Base-by-base conservation (phyloP, 2,888 invertebrate genomes). In the Phyllotreta striolata region DNA sequence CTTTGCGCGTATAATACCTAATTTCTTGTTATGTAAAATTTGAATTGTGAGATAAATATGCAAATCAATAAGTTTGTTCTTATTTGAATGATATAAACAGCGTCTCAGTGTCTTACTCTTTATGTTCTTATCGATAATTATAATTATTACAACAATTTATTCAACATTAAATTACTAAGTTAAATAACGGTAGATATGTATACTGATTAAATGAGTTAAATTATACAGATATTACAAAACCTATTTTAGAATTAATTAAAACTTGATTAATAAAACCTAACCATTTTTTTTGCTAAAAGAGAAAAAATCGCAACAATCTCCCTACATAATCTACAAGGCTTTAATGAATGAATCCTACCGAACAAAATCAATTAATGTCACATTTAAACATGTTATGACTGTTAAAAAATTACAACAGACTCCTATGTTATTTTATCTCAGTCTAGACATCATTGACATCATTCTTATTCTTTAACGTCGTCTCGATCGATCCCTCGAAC, bases 71-170 rank as follows among this genome's bases (percentile, higher is more conserved):
- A 24, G 35, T 40, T 46, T 49, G 55, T 56, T 56, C 37, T 49
- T 35, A 46, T 63, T 47, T 49, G 38, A 39, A 13, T 39, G 40
- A 57, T 24, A 58, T 58, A 39, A 63, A 61, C 54, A 52, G 60
- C 60, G 8, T 55, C 34, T 44, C 39, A 52, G 24, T 54, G 54
- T 54, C 35, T 61, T 54, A 2, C 10, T 38, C 41, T 10, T n/a
- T 14, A 39, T 61, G 44, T 24, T 34, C 54, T 44, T 34, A 39
- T 43, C 13, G 12, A 10, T 38, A n/a, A 24, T 12, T 24, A 40
- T 55, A 51, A 51, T 60, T 60, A 55, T 64, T 60, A 39, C 49
- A 60, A 38, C 64, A 62, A 64, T 62, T 64, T 55, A 57, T 54
- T 51, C 54, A 52, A 40, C 34, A 61, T 55, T 6, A n/a, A 40